phyloP scores from a whole-genome alignment of 2,888 invertebrate species.

The Mythimna loreyi region DNA sequence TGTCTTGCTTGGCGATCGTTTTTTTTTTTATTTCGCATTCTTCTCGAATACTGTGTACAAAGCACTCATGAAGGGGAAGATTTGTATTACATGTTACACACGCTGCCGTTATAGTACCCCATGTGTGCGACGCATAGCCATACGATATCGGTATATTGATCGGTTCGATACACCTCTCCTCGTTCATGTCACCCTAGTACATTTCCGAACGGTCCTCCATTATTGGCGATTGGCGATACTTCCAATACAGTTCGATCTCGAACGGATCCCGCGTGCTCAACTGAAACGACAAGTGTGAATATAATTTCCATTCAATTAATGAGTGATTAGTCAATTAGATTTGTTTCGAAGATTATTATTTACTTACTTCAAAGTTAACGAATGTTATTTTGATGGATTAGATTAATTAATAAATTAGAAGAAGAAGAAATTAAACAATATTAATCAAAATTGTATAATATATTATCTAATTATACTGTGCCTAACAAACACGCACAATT shows the following conservation, averaged over 20 bases:
- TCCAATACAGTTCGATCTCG: slow-evolving; percentile 67
- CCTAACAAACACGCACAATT: neutral
- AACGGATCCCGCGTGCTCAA: neutral
- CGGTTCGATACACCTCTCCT: slow-evolving; percentile 81
- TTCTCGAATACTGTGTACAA: slow-evolving; percentile 12
- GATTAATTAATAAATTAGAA: too few relatives aligned
- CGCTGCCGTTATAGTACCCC: slow-evolving; percentile 32
- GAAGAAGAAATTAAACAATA: too few relatives aligned
- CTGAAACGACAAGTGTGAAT: neutral
- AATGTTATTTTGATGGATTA: neutral
- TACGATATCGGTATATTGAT: slow-evolving; percentile 79
- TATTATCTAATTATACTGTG: neutral
- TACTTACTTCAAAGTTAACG: neutral
- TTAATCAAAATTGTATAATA: neutral
- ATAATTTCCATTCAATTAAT: neutral
- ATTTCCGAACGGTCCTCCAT: slow-evolving; percentile 87
- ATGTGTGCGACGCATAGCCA: slow-evolving; percentile 54
- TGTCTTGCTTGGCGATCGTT: neutral
- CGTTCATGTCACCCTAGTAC: slow-evolving; percentile 79
- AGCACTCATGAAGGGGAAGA: slow-evolving; percentile 36
- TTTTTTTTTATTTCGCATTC: neutral
- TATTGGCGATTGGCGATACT: slow-evolving; percentile 87
- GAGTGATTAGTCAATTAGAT: neutral
- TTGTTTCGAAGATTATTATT: too few relatives aligned
- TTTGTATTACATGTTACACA: slow-evolving; percentile 14